Evolutionary conservation across 2,888 invertebrate species (phyloP), one percentile per base, ranked within the genome.

Genomic region (Yponomeuta sedellus): DNA sequence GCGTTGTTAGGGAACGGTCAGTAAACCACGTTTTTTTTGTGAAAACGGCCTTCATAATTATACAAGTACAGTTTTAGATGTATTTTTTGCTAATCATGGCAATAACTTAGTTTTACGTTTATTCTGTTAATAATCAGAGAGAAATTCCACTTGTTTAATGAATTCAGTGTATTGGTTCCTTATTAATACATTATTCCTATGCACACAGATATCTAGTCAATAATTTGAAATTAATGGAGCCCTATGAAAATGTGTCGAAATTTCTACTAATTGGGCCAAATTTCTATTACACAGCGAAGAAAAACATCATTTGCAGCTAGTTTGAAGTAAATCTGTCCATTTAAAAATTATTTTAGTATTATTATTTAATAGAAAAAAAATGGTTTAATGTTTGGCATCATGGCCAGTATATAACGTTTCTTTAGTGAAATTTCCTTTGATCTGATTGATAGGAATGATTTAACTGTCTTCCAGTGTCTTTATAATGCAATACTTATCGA

Each of bases 201-300:
- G 86, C 90, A 89, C 88, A 84, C 89, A 90, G 90, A 81, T 86
- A 88, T 91, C 90, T 91, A 91, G 90, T 91, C 90, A 91, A 91
- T 88, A 20, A 87, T 52, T 86, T 89, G 90, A 91, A 91, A 90
- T 89, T 89, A 89, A 84, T 77, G 82, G 82, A 83, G 78, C 76
- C 83, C 81, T 82, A 52, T 16, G 44, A 52, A 52, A 16, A 52
- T 52, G 83, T 83, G 86, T 83, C 81, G 69, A 74, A 75, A 74
- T 66, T 75, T 79, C 80, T 76, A 77, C 77, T 81, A 80, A 74
- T 81, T 82, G 79, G 79, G 77, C 82, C 79, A 34, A 34, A 80
- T 79, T 81, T 72, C 44, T 79, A 80, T 78, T 75, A 83, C 78
- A 79, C 83, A 8, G 52, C 12, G 25, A 64, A 80, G 76, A 87